These are phyloP conservation scores for Araneus ventricosus DNA, from an alignment of 1,140 invertebrate genomes.

Conservation along the genomic window DNA sequence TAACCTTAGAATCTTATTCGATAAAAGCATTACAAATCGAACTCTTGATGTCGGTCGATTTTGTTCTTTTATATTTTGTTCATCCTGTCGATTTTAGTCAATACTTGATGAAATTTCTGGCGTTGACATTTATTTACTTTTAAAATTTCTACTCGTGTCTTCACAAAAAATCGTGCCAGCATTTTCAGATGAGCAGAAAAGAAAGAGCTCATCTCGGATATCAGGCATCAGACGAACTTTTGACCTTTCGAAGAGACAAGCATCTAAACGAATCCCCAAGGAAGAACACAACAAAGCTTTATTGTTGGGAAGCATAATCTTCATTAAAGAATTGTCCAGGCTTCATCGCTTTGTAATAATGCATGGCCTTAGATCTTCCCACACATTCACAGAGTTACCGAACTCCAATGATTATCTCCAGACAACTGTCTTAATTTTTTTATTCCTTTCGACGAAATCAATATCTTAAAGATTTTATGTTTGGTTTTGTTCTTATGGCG, in stretches of 20 bases:
- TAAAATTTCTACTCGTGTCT: neutral
- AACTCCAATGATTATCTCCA: neutral
- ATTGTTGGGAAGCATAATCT: neutral
- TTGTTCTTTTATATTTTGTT: neutral
- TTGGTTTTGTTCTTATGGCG: too few species aligned
- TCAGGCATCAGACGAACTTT: neutral
- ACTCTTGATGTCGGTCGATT: neutral
- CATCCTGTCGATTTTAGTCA: neutral
- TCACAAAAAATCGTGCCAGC: neutral
- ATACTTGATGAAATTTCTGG: neutral
- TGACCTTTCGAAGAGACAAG: neutral
- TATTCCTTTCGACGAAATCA: too few species aligned
- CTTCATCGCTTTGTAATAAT: neutral
- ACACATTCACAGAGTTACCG: neutral
- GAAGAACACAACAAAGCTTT: neutral
- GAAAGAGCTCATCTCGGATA: neutral
- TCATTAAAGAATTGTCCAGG: neutral
- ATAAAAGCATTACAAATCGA: neutral
- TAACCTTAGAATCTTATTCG: neutral
- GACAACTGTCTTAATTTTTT: neutral
- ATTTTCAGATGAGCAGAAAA: neutral
- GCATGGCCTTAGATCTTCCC: too few species aligned
- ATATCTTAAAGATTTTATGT: too few species aligned
- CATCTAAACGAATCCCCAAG: neutral
- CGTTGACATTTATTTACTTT: neutral